phyloP scores from a whole-genome alignment of 2,113 vertebrate species.

The Steatornis caripensis region DNA sequence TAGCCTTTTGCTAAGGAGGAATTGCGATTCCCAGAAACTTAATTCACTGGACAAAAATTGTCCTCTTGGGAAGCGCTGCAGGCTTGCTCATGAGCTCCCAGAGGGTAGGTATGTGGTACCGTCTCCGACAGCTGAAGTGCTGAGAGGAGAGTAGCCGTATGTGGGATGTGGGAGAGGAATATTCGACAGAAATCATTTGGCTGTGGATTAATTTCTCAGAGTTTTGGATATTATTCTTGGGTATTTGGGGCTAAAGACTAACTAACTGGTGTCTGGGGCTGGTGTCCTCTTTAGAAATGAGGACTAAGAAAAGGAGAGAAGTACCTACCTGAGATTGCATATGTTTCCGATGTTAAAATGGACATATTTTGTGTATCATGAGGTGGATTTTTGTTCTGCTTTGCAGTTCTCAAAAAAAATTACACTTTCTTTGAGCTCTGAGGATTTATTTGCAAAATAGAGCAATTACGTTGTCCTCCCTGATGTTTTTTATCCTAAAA shows the following conservation, averaged over 20 bases:
- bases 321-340: not conserved
- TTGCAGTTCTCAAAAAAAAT: not conserved
- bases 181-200: not conserved
- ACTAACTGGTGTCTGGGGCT: not conserved
- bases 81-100: not conserved
- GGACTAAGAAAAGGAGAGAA: not conserved
- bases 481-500: not conserved
- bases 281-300: not conserved
- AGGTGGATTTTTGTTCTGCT: not conserved
- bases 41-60: not conserved
- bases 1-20: not conserved
- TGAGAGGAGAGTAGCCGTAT: not conserved
- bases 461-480: not conserved
- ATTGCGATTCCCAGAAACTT: not conserved
- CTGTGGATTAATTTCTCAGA: not conserved
- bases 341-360: not conserved
- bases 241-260: not conserved
- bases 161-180: not conserved
- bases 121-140: not conserved
- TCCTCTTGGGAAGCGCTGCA: not conserved
- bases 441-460: not conserved
- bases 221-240: not conserved
- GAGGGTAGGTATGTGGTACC: not conserved
- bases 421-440: not conserved
- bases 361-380: not conserved